Evolutionary conservation across 2,797 vertebrate species (phyloP).

Genomic region (Rhabdomys pumilio): DNA sequence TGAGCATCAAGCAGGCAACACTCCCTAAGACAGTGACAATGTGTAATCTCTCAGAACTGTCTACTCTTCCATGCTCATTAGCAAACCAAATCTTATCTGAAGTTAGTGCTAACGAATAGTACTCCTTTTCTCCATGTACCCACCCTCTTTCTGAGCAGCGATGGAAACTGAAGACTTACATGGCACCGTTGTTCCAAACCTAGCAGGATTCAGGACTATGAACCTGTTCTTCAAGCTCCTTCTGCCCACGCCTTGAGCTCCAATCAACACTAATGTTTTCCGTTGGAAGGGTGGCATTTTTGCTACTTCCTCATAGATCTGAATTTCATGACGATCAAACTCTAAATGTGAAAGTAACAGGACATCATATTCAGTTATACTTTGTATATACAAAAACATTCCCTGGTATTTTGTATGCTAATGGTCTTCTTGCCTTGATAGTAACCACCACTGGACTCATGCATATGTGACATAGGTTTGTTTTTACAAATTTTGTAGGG

Average conservation of each 20-base stretch:
- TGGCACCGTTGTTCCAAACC: slow-evolving; percentile 98
- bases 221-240: slow-evolving; percentile 99
- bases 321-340: slow-evolving; percentile 99
- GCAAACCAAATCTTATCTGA: slow-evolving; percentile 15
- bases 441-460: slow-evolving; percentile 23
- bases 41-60: neutral
- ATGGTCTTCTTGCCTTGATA: slow-evolving; percentile 32
- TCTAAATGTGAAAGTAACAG: slow-evolving; percentile 89
- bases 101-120: neutral
- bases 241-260: slow-evolving; percentile 98
- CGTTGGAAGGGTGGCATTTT: slow-evolving; percentile 99
- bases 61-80: neutral
- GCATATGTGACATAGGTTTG: neutral
- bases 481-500: slow-evolving; percentile 57
- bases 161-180: slow-evolving; percentile 92
- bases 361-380: slow-evolving; percentile 50
- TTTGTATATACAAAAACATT: neutral
- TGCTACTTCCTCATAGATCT: slow-evolving; percentile 98
- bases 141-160: neutral
- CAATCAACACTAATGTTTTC: slow-evolving; percentile 98
- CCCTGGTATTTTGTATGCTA: neutral
- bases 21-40: neutral
- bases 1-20: neutral
- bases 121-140: neutral
- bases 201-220: slow-evolving; percentile 95